Evolutionary conservation across 1,140 invertebrate species (phyloP), one percentile per base, ranked within the genome.

Genomic region (Lepidurus arcticus): DNA sequence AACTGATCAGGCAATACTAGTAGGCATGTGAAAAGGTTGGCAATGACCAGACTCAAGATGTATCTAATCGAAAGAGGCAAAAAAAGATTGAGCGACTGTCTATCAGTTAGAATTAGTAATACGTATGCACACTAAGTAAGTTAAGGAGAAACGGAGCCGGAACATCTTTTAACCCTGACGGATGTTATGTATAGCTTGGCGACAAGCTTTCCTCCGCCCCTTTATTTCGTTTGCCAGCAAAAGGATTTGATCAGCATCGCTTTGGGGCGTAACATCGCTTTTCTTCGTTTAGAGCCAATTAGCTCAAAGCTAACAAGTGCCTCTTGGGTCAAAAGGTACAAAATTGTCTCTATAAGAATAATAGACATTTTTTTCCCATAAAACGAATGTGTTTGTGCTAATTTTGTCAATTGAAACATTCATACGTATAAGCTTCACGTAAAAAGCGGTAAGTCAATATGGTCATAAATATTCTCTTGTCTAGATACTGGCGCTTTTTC

Each of bases 31-130:
- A 82, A 42, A n/a, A 88, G 83, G 82, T 89, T 88, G 78, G 87
- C 87, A n/a, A 88, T 82, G 5, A 88, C 86, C 78, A 89, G 83
- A 80, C 88, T 89, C 26, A 88, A 80, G 1, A 90, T 87, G 81
- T 89, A 89, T 81, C 88, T 87, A 81, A 45, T n/a, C 74, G 47
- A 77, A 79, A 65, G 11, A 10, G 73, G 16, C 13, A 73, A 16
- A 21, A 34, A 10, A 26, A 7, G 7, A 77, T 3, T 65, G n/a
- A 73, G 13, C 10, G 42, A 77, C 53, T 65, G 53, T 16, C 0
- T 7, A 21, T 65, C 7, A 11, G 53, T 7, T n/a, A 65, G 53
- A 65, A 13, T 16, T 9, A 21, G 53, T n/a, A 65, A 13, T 65
- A 65, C 13, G 53, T 9, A 65, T 21, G 53, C n/a, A 65, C 53